Evolutionary conservation across 2,113 vertebrate species (phyloP).

Genomic region (Pitta sordida): DNA sequence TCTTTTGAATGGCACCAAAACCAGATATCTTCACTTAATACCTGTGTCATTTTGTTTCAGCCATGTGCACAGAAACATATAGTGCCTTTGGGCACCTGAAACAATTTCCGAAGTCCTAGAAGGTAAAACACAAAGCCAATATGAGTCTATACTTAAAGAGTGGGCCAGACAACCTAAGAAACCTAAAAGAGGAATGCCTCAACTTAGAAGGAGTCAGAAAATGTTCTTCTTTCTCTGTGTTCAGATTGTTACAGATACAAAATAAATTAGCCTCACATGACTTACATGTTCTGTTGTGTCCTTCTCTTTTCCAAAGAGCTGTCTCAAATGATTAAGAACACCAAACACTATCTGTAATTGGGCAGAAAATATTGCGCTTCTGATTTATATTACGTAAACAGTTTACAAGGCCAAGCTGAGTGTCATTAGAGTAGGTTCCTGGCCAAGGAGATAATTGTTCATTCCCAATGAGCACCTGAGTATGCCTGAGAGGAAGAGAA

Average conservation of each 20-base stretch:
- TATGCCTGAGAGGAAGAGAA: background rate
- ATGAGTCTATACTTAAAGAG: background rate
- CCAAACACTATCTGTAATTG: background rate
- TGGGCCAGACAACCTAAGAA: background rate
- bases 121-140: background rate
- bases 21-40: background rate
- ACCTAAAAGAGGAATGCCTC: background rate
- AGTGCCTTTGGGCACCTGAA: background rate
- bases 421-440: background rate
- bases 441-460: background rate
- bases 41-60: background rate
- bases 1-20: background rate
- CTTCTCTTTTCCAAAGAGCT: background rate
- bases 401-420: background rate
- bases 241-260: background rate
- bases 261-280: background rate
- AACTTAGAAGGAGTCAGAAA: background rate
- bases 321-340: background rate
- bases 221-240: background rate
- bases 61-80: background rate
- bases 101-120: background rate
- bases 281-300: background rate
- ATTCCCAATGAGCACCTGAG: background rate
- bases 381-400: background rate
- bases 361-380: background rate